These are phyloP conservation scores for Salvelinus sp. DNA, from an alignment of 2,113 vertebrate species.

Conservation along the genomic window DNA sequence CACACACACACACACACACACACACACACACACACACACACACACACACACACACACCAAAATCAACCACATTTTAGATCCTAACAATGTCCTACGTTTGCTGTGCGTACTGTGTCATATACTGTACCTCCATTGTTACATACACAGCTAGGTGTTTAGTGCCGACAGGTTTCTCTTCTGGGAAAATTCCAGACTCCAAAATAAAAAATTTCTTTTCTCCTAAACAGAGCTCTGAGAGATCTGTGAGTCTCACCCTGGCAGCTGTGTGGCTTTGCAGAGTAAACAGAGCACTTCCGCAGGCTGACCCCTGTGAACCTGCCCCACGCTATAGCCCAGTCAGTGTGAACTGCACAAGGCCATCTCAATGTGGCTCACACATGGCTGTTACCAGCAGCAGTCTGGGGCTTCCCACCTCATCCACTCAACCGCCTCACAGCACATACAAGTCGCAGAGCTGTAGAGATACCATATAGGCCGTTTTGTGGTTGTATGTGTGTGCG, in stretches of 20 bases:
- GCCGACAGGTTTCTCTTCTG: conserved; percentile 4
- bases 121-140: too few species aligned
- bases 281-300: conserved; percentile 64
- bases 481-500: conserved; percentile 6
- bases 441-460: conserved; percentile 28
- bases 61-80: too few species aligned
- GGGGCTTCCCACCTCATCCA: background rate
- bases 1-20: too few species aligned
- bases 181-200: conserved; percentile 41
- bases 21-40: too few species aligned
- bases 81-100: too few species aligned
- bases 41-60: too few species aligned
- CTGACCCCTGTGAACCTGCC: conserved; percentile 56
- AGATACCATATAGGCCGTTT: background rate
- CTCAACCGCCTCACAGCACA: conserved; percentile 16
- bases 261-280: conserved; percentile 46
- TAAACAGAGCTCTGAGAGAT: conserved; percentile 32
- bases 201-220: conserved; percentile 48
- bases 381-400: conserved; percentile 30
- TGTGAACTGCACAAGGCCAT: conserved; percentile 12
- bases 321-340: conserved; percentile 20
- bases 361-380: conserved; percentile 53
- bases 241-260: conserved; percentile 39
- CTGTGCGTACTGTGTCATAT: too few species aligned
- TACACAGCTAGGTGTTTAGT: background rate